A percentile compares a stretch with the other conserved stretches of the same genome.
phyloP scores from a whole-genome alignment of 2,888 invertebrate species.

The Andrena haemorrhoa region DNA sequence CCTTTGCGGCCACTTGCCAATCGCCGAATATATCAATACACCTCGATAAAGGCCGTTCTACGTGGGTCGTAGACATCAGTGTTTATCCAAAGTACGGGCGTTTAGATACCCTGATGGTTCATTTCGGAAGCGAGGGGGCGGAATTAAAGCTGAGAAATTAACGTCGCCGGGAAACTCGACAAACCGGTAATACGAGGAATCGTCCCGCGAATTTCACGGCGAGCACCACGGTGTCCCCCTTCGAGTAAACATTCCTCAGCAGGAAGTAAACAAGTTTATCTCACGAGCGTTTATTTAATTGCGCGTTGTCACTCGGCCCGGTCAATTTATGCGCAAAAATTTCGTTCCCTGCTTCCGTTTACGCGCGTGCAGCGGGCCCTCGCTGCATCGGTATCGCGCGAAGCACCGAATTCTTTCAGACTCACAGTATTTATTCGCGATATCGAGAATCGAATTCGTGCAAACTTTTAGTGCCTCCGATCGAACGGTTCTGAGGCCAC shows the following conservation, averaged over 20 bases:
- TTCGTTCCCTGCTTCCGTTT: constrained; percentile 18
- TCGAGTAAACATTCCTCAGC: constrained; percentile 49
- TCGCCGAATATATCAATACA: not conserved
- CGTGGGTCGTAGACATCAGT: not conserved
- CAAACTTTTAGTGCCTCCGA: not conserved
- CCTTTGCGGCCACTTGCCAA: too few relatives aligned
- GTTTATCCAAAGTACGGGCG: constrained; percentile 33
- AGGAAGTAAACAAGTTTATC: constrained; percentile 59
- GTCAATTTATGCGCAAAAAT: constrained; percentile 36
- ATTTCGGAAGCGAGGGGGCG: constrained; percentile 47
- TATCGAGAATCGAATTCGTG: not conserved
- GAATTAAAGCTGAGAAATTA: constrained; percentile 58
- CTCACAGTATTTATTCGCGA: not conserved
- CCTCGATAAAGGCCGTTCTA: constrained; percentile 37
- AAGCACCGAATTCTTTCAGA: not conserved
- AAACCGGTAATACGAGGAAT: constrained; percentile 55
- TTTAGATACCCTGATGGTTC: constrained; percentile 36
- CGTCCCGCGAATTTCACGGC: constrained; percentile 41
- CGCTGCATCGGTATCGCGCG: not conserved
- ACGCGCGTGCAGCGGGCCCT: not conserved
- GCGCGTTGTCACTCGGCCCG: not conserved
- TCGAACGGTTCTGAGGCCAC: not conserved
- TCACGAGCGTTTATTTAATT: constrained; percentile 39
- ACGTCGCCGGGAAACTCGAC: constrained; percentile 53
- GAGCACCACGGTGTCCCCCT: constrained; percentile 19